Evolutionary conservation across 1,140 invertebrate species (phyloP).

Genomic region (Saccostrea glomerata): DNA sequence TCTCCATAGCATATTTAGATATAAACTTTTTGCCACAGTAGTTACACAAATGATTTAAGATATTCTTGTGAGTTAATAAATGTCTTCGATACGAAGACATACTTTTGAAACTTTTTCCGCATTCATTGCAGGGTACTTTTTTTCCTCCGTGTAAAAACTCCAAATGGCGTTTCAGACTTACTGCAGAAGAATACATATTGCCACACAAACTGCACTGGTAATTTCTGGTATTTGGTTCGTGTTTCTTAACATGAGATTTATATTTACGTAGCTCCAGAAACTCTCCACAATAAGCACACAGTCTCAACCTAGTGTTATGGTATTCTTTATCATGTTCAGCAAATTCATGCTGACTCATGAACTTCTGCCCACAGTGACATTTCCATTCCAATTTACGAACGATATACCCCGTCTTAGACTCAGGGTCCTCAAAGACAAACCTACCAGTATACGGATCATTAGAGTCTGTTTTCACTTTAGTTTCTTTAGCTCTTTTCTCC

Average conservation of each 20-base stretch:
- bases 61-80: background rate
- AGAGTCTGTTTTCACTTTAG: too few species aligned
- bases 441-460: too few species aligned
- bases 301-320: background rate
- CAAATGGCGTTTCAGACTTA: background rate
- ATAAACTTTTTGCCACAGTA: conserved; percentile 21
- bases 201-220: conserved; percentile 9
- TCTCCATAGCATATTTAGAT: background rate
- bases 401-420: too few species aligned
- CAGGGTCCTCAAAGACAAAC: too few species aligned
- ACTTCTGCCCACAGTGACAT: conserved; percentile 2
- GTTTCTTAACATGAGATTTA: background rate
- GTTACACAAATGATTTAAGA: background rate
- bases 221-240: background rate
- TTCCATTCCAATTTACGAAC: background rate
- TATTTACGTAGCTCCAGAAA: background rate
- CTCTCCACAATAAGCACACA: conserved; percentile 7
- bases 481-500: background rate
- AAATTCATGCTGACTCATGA: background rate
- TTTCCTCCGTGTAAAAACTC: background rate
- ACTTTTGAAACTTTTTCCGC: background rate
- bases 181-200: background rate
- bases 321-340: conserved; percentile 14
- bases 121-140: background rate
- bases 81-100: background rate